Conservation (phyloP, 2,113 vertebrate species). For the Anolis carolinensis region DNA sequence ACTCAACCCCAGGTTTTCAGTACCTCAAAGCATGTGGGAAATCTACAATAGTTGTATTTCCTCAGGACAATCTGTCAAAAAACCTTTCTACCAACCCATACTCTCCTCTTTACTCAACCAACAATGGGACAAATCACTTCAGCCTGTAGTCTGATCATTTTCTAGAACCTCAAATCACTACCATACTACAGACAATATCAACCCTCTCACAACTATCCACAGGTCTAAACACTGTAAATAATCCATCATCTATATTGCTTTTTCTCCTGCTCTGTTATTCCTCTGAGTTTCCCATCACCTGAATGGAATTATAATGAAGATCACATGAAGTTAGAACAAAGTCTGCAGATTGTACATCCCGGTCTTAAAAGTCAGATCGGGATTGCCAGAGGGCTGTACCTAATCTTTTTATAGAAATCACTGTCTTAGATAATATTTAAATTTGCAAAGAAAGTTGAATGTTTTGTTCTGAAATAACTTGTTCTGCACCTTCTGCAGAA, state of each 20-base stretch:
- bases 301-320: neutral
- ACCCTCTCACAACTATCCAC: neutral
- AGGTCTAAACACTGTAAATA: too few species aligned
- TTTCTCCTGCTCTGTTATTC: neutral
- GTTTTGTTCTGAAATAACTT: conserved; percentile 12
- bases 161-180: neutral
- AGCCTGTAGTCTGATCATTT: neutral
- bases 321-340: neutral
- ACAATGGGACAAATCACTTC: neutral
- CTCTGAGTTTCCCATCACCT: neutral
- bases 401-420: neutral
- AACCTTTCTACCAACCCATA: neutral
- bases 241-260: neutral
- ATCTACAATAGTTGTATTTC: neutral
- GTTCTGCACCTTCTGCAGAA: neutral
- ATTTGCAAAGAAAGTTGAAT: neutral
- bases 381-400: neutral
- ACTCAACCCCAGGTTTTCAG: neutral
- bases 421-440: neutral
- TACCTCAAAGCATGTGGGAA: neutral
- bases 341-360: neutral
- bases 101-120: neutral
- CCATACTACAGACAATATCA: too few species aligned
- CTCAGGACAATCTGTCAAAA: neutral
- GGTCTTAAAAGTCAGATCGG: neutral